phyloP scores from a whole-genome alignment of 1,140 invertebrate species.

The Hyles vespertilio region DNA sequence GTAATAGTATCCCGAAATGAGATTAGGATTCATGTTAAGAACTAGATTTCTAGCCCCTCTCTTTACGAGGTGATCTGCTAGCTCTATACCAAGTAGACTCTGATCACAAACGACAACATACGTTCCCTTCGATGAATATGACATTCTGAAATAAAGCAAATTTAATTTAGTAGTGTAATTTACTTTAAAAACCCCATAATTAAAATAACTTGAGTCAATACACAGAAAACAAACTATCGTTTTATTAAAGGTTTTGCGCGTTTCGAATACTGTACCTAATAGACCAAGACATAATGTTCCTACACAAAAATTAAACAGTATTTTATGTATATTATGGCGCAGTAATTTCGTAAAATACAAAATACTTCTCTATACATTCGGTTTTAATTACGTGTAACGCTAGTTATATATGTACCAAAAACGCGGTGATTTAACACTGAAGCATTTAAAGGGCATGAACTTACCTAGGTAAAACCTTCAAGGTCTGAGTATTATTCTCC shows the following conservation, averaged over 20 bases:
- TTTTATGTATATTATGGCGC: no score
- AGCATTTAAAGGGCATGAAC: not conserved
- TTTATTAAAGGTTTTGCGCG: no score
- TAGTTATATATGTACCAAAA: no score
- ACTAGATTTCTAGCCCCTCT: constrained; percentile 26
- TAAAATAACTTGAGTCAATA: no score
- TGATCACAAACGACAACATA: constrained; percentile 27
- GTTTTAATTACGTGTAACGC: no score
- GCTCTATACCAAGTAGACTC: constrained; percentile 19
- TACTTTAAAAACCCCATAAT: not conserved
- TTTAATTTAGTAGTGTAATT: not conserved
- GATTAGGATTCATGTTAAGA: constrained; percentile 18
- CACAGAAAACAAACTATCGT: no score
- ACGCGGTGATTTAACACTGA: no score
- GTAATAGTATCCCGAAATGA: constrained; percentile 15
- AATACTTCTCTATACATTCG: no score
- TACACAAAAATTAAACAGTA: no score
- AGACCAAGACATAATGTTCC: no score
- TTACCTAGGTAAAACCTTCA: constrained; percentile 20
- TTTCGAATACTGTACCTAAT: no score
- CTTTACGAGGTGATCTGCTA: constrained; percentile 22
- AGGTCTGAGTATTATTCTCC: not conserved
- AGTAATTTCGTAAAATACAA: no score
- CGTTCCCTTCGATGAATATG: constrained; percentile 18
- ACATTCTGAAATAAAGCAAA: constrained; percentile 20